phyloP scores from a whole-genome alignment of 2,797 vertebrate genomes.

The Mormyrops boulengeri region DNA sequence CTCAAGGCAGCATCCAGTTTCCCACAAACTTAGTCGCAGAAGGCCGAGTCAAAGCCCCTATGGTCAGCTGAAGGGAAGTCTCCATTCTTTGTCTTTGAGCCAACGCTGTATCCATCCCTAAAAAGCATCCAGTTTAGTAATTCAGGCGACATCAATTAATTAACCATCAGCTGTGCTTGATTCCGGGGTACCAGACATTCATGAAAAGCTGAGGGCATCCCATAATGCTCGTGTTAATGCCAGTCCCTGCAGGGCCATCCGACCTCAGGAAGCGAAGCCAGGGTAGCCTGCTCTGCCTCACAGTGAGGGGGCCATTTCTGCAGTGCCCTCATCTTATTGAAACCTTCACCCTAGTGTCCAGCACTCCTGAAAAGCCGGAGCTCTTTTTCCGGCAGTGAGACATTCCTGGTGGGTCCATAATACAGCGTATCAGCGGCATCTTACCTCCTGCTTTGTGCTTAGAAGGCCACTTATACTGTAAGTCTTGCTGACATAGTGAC shows the following conservation, averaged over 20 bases:
- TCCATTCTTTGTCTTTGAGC: background rate
- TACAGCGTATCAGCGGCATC: background rate
- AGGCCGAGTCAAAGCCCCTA: background rate
- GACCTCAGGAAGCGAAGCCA: background rate
- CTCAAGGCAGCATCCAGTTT: background rate
- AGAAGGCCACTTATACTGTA: background rate
- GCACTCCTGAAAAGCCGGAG: background rate
- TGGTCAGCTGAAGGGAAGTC: background rate
- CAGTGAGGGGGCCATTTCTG: background rate
- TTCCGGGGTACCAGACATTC: background rate
- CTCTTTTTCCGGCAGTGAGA: background rate
- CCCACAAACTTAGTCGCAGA: background rate
- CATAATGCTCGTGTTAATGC: background rate
- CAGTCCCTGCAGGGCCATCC: background rate
- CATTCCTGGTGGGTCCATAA: background rate
- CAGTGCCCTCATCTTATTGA: background rate
- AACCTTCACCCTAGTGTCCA: background rate
- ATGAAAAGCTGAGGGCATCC: background rate
- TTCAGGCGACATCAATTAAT: background rate
- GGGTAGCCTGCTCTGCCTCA: background rate
- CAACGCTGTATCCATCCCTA: background rate
- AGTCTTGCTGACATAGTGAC: background rate
- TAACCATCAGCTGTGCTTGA: background rate
- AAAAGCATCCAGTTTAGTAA: background rate
- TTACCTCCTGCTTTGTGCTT: background rate